Evolutionary conservation across 1,140 invertebrate genomes (phyloP).

Genomic region (Drosophila repletoides): DNA sequence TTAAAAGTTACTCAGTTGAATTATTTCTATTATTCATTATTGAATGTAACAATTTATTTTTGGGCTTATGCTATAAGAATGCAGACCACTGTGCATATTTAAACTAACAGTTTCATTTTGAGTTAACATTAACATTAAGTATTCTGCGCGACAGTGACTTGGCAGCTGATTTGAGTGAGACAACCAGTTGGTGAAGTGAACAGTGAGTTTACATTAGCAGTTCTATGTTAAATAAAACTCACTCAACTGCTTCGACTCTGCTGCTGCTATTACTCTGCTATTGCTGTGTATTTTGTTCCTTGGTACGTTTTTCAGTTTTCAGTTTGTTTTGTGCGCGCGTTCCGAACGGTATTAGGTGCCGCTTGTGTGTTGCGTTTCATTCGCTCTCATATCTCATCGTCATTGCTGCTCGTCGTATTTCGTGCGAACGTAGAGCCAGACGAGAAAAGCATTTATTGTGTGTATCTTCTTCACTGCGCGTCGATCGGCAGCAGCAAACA

Average conservation of each 20-base stretch:
- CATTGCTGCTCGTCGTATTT: slow-evolving; percentile 17
- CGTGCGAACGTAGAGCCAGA: slow-evolving; percentile 35
- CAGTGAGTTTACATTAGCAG: slow-evolving; percentile 22
- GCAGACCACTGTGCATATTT: slow-evolving; percentile 4
- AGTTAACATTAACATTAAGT: slow-evolving; percentile 35
- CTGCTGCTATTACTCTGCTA: neutral
- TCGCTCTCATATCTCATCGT: slow-evolving; percentile 20
- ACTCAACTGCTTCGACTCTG: slow-evolving; percentile 25
- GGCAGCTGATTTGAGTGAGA: slow-evolving; percentile 7
- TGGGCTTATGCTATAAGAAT: neutral
- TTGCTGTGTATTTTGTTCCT: slow-evolving; percentile 17
- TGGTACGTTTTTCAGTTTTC: slow-evolving; percentile 15
- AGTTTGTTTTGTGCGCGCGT: slow-evolving; percentile 66
- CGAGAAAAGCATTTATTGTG: slow-evolving; percentile 37
- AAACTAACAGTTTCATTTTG: slow-evolving; percentile 23
- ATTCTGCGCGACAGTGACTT: neutral
- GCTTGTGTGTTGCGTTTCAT: slow-evolving; percentile 11
- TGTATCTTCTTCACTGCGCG: slow-evolving; percentile 8
- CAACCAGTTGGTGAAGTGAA: slow-evolving; percentile 13
- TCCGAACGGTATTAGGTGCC: slow-evolving; percentile 39
- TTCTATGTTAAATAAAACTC: slow-evolving; percentile 21
- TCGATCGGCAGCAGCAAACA: slow-evolving; percentile 25
- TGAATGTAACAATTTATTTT: neutral
- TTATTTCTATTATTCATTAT: neutral
- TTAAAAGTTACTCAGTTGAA: neutral